Evolutionary conservation across 2,797 vertebrate species (phyloP).

Genomic region (Notolepis coatsorum): DNA sequence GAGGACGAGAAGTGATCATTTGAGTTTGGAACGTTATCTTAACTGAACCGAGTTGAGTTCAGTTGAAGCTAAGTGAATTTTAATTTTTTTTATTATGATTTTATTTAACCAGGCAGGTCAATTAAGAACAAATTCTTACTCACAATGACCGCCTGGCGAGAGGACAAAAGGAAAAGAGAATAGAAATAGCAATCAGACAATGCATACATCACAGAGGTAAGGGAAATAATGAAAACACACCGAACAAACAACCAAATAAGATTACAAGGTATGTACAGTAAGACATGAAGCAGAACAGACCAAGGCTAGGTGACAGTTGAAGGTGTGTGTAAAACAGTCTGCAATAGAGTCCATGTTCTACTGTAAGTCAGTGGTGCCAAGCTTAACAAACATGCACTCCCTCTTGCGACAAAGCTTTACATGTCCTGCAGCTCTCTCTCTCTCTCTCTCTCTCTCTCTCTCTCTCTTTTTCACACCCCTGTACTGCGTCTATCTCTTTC

Average conservation of each 20-base stretch:
- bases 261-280: no score
- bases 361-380: constrained; percentile 71
- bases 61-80: constrained; percentile 22
- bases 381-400: constrained; percentile 56
- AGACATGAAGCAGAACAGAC: no score
- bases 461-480: neutral
- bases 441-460: constrained; percentile 59
- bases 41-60: constrained; percentile 25
- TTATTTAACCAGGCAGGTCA: no score
- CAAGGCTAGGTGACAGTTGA: no score
- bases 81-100: no score
- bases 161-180: neutral
- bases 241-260: no score
- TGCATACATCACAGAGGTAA: no score
- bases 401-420: constrained; percentile 68
- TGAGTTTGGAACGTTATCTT: constrained; percentile 38
- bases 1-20: neutral
- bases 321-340: no score
- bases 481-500: constrained; percentile 52
- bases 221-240: no score
- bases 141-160: no score
- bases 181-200: neutral
- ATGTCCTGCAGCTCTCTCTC: constrained; percentile 60
- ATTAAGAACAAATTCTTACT: no score
- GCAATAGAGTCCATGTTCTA: no score